These are phyloP conservation scores for Prunella fulvescens DNA, from an alignment of 2,113 vertebrate genomes.

Conservation along the genomic window DNA sequence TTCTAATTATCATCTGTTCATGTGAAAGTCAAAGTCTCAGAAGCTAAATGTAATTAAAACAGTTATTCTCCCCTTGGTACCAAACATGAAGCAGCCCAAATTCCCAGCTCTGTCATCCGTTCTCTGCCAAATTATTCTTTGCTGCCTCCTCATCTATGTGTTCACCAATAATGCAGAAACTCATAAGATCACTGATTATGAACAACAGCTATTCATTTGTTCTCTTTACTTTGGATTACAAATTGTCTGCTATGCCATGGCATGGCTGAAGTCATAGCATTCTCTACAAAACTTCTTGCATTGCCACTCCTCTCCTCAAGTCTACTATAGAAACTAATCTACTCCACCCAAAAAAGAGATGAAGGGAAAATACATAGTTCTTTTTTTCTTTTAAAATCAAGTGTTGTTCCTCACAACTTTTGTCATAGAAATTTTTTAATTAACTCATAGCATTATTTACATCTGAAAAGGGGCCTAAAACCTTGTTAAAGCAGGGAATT, in stretches of 20 bases:
- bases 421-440: neutral
- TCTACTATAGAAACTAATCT: neutral
- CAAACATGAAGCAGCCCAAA: neutral
- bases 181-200: neutral
- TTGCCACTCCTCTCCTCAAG: neutral
- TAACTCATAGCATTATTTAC: neutral
- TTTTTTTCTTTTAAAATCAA: neutral
- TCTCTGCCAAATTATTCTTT: neutral
- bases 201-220: neutral
- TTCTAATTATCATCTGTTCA: slow-evolving; percentile 26
- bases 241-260: neutral
- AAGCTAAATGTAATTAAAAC: neutral
- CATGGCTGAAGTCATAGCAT: rapidly evolving
- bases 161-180: neutral
- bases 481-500: neutral
- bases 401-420: neutral
- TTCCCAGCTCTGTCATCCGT: neutral
- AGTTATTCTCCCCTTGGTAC: neutral
- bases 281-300: neutral
- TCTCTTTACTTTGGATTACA: neutral
- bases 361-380: neutral
- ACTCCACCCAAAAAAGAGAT: neutral
- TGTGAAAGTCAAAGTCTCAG: neutral
- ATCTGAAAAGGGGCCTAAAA: neutral
- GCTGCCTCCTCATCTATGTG: neutral